Evolutionary conservation across 2,797 vertebrate species (phyloP).

Genomic region (Heliangelus exortis): DNA sequence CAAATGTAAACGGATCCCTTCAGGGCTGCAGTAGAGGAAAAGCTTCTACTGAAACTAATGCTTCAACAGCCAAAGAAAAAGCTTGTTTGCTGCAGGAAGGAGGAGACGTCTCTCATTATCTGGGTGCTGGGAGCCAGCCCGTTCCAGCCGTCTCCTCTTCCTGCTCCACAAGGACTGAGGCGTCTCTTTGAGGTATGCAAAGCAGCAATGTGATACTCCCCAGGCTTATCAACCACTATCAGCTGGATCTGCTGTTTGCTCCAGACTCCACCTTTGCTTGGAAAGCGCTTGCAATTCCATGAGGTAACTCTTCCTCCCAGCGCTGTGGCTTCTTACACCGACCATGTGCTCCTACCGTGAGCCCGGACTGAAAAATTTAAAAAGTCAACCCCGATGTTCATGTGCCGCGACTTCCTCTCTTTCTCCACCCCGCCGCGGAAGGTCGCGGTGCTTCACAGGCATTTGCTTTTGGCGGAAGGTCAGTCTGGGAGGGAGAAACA

Average conservation of each 20-base stretch:
- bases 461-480: no score
- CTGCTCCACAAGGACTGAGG: neutral
- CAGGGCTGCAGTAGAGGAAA: neutral
- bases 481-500: rapidly evolving
- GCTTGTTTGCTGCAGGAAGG: neutral
- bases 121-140: neutral
- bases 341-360: neutral
- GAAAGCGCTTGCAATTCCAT: neutral
- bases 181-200: neutral
- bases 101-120: neutral
- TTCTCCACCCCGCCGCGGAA: neutral
- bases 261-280: slow-evolving; percentile 49
- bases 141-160: neutral
- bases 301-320: slow-evolving; percentile 12
- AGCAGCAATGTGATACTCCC: neutral
- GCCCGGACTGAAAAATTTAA: neutral
- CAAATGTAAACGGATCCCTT: rapidly evolving
- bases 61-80: neutral
- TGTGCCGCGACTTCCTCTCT: neutral
- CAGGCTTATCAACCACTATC: neutral
- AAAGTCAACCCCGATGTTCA: rapidly evolving
- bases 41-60: neutral
- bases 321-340: neutral
- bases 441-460: rapidly evolving
- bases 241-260: slow-evolving; percentile 26